These are phyloP conservation scores for Vesta saturnalis DNA, from an alignment of 2,888 invertebrate genomes.

Conservation along the genomic window DNA sequence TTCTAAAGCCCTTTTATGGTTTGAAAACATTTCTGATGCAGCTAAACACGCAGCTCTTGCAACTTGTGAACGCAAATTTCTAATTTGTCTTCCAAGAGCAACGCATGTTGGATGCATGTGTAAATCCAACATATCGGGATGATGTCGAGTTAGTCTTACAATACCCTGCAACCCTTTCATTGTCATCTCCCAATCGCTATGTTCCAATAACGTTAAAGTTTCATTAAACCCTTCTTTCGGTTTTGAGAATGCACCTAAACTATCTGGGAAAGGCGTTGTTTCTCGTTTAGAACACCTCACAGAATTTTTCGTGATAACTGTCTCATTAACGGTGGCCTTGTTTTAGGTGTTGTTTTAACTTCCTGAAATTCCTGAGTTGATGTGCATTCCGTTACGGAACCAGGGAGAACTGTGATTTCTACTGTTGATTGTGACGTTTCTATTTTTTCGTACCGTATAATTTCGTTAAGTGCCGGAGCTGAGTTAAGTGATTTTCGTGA, in stretches of 20 bases:
- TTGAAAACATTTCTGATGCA: conserved; percentile 80
- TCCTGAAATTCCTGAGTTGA: conserved; percentile 25
- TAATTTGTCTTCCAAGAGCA: conserved; percentile 80
- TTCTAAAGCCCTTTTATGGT: conserved; percentile 68
- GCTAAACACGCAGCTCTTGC: conserved; percentile 88
- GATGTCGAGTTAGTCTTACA: conserved; percentile 74
- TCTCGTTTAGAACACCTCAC: conserved; percentile 38
- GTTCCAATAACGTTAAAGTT: conserved; percentile 73
- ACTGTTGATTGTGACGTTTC: conserved; percentile 43
- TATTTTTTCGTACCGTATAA: conserved; percentile 30
- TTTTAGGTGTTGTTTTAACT: conserved; percentile 35
- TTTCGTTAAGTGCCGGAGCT: conserved; percentile 54
- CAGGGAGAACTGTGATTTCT: conserved; percentile 47
- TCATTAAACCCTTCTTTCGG: conserved; percentile 73
- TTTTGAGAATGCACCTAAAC: conserved; percentile 67
- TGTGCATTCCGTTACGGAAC: conserved; percentile 43
- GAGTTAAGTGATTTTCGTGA: conserved; percentile 56
- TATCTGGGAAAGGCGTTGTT: conserved; percentile 41
- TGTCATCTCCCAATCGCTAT: conserved; percentile 82
- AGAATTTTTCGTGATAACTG: conserved; percentile 40
- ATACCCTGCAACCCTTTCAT: conserved; percentile 77
- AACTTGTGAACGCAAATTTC: conserved; percentile 92
- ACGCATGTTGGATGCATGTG: conserved; percentile 77
- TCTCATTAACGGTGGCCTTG: conserved; percentile 19
- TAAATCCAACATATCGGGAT: conserved; percentile 69